A percentile compares a stretch with the other conserved stretches of the same genome.
phyloP scores from a whole-genome alignment of 1,140 invertebrate species.

The Bombus confusus region DNA sequence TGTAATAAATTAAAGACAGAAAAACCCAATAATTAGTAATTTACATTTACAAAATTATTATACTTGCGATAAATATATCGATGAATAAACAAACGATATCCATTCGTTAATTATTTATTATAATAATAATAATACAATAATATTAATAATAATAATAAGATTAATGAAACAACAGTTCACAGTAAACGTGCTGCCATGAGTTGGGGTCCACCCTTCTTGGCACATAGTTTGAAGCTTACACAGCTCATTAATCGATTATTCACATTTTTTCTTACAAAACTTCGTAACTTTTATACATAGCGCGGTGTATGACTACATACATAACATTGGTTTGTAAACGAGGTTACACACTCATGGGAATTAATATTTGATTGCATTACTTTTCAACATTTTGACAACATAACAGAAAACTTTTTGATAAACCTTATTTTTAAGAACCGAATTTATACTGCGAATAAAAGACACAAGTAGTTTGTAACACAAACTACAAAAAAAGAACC shows the following conservation, averaged over 20 bases:
- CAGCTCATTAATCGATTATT: conserved; percentile 30
- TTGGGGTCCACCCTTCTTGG: conserved; percentile 31
- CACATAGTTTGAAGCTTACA: conserved; percentile 18
- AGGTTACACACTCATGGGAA: conserved; percentile 28
- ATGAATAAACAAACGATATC: conserved; percentile 11
- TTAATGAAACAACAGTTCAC: conserved; percentile 57
- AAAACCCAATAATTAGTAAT: neutral
- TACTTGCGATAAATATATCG: neutral
- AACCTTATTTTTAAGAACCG: neutral
- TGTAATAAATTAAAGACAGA: neutral
- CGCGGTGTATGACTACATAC: conserved; percentile 42
- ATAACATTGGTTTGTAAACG: conserved; percentile 42
- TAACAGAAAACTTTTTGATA: conserved; percentile 17
- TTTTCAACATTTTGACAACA: conserved; percentile 12
- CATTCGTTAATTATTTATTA: conserved; percentile 50
- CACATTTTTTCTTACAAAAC: conserved; percentile 45
- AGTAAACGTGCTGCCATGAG: conserved; percentile 30
- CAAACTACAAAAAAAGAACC: conserved; percentile 40
- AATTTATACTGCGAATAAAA: conserved; percentile 15
- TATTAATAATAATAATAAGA: conserved; percentile 55
- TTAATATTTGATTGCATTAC: conserved; percentile 37
- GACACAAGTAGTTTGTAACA: conserved; percentile 39
- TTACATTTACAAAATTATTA: neutral
- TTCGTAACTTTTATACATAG: conserved; percentile 50
- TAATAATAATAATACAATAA: conserved; percentile 51